These are phyloP conservation scores for Ochropacha duplaris DNA, from an alignment of 2,888 invertebrate genomes.

Conservation along the genomic window DNA sequence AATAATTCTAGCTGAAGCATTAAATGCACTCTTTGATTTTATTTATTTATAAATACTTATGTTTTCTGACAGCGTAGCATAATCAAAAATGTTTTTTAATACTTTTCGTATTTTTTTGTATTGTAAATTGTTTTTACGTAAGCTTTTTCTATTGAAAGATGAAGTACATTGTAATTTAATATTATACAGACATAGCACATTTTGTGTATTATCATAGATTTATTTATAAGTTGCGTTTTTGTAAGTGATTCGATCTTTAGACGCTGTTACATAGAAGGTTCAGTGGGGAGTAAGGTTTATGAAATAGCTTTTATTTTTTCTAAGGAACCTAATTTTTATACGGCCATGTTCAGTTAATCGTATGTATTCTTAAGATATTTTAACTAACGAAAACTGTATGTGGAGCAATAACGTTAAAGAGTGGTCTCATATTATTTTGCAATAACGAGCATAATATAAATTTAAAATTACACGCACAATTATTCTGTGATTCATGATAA, in stretches of 20 bases:
- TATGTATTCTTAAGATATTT: slow-evolving; percentile 4
- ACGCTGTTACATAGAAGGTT: slow-evolving; percentile 17
- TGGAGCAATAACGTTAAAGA: background rate
- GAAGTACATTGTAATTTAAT: slow-evolving; percentile 40
- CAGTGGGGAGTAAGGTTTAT: slow-evolving; percentile 13
- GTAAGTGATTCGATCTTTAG: slow-evolving; percentile 25
- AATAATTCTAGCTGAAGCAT: background rate
- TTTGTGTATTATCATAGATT: slow-evolving; percentile 37
- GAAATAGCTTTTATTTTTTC: slow-evolving; percentile 11
- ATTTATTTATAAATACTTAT: slow-evolving; percentile 1
- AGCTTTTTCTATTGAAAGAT: background rate
- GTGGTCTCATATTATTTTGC: background rate
- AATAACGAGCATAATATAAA: background rate
- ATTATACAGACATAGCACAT: slow-evolving; percentile 39
- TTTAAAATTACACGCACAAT: background rate
- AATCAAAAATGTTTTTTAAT: background rate
- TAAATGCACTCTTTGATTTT: background rate
- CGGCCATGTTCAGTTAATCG: slow-evolving; percentile 20
- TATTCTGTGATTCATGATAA: background rate
- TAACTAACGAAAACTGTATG: background rate
- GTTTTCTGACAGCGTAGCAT: background rate
- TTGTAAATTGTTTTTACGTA: background rate
- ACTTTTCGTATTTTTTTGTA: background rate
- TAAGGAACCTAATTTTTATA: slow-evolving; percentile 10
- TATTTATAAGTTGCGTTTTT: slow-evolving; percentile 25